A percentile compares a stretch with the other conserved stretches of the same genome.
These are phyloP conservation scores for Halictus rubicundus DNA, from an alignment of 1,140 invertebrate genomes.

Conservation along the genomic window DNA sequence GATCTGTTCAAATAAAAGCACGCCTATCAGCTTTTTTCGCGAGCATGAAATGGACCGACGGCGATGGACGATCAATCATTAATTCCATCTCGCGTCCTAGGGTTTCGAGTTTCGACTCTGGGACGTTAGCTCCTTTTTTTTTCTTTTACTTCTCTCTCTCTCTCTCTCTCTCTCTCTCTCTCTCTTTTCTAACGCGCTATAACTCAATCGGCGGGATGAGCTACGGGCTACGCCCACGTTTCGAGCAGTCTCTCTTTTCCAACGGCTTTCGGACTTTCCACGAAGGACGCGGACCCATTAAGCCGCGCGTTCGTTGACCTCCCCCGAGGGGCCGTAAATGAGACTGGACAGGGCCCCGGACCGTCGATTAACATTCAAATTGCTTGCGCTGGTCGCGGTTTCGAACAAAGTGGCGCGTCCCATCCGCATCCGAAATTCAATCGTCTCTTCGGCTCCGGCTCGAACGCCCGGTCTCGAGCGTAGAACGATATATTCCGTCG, in stretches of 20 bases:
- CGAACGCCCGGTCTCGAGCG: background rate
- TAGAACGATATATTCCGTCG: background rate
- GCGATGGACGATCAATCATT: slow-evolving; percentile 46
- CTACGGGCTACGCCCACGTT: slow-evolving; percentile 66
- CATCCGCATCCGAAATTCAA: slow-evolving; percentile 2
- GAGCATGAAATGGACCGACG: too few species aligned
- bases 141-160: too few species aligned
- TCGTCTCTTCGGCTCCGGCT: slow-evolving; percentile 7
- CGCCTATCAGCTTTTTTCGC: too few species aligned
- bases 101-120: background rate
- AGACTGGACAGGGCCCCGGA: slow-evolving; percentile 12
- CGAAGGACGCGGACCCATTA: background rate
- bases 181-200: slow-evolving; percentile 61
- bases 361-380: slow-evolving; percentile 47
- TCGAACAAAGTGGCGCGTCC: slow-evolving; percentile 32
- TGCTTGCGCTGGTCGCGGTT: slow-evolving; percentile 41
- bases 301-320: slow-evolving; percentile 11
- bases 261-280: slow-evolving; percentile 60
- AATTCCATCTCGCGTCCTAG: slow-evolving; percentile 46
- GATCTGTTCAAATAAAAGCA: too few species aligned
- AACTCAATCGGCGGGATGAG: slow-evolving; percentile 69
- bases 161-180: too few species aligned
- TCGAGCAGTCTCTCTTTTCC: slow-evolving; percentile 60
- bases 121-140: too few species aligned
- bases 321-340: slow-evolving; percentile 28